Percentiles rank a stretch among this genome's conserved stretches.
phyloP scores from a whole-genome alignment of 2,888 invertebrate genomes.

The Pomacea canaliculata region DNA sequence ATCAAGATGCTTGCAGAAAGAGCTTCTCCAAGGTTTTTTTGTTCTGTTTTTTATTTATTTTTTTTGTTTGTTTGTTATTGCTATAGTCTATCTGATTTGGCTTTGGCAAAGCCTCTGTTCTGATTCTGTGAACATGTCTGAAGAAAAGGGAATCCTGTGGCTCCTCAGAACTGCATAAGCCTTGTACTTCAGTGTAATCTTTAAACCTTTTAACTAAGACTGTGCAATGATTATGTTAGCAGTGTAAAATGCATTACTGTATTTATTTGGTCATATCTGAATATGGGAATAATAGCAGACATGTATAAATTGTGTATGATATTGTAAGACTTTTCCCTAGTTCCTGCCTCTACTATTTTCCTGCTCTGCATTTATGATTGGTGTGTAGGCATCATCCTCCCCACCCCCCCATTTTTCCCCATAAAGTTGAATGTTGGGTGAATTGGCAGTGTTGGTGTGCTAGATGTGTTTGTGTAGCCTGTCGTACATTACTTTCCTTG shows the following conservation, averaged over 20 bases:
- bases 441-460: slow-evolving; percentile 10
- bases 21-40: too few relatives aligned
- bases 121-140: too few relatives aligned
- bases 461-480: slow-evolving; percentile 19
- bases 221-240: slow-evolving; percentile 24
- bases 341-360: neutral
- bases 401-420: neutral
- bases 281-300: slow-evolving; percentile 24
- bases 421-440: neutral
- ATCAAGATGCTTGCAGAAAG: too few relatives aligned
- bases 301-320: slow-evolving; percentile 17
- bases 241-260: slow-evolving; percentile 11
- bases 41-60: too few relatives aligned
- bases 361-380: slow-evolving; percentile 11
- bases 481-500: slow-evolving; percentile 15
- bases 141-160: too few relatives aligned
- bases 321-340: slow-evolving; percentile 2
- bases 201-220: neutral
- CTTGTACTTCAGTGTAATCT: too few relatives aligned
- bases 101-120: too few relatives aligned
- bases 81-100: too few relatives aligned
- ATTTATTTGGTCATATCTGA: slow-evolving; percentile 23
- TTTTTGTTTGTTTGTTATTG: too few relatives aligned
- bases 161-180: too few relatives aligned
- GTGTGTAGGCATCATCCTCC: neutral